Evolutionary conservation across 2,888 invertebrate species (phyloP).

Genomic region (Amblyjoppa proteus): DNA sequence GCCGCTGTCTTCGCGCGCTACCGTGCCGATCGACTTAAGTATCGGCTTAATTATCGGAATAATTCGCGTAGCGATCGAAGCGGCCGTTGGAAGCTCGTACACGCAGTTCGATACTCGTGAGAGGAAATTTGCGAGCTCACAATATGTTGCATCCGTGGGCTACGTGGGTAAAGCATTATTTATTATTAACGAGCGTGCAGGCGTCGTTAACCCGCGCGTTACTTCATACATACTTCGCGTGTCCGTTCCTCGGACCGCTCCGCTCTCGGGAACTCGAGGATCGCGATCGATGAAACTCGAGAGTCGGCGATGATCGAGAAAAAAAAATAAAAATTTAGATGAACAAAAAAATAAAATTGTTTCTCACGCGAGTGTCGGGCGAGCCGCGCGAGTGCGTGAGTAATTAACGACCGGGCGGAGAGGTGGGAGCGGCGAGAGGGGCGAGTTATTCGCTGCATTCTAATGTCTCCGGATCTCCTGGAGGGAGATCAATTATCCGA

Average conservation of each 20-base stretch:
- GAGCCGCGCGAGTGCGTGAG: slow-evolving; percentile 33
- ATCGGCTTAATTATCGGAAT: slow-evolving; percentile 46
- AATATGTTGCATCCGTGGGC: not conserved
- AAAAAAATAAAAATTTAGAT: not conserved
- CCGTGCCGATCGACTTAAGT: not conserved
- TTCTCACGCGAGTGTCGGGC: slow-evolving; percentile 63
- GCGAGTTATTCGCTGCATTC: not conserved
- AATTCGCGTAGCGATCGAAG: slow-evolving; percentile 24
- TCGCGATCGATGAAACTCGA: slow-evolving; percentile 54
- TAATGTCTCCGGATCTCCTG: slow-evolving; percentile 7
- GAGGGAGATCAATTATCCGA: slow-evolving; percentile 43
- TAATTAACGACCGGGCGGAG: slow-evolving; percentile 31
- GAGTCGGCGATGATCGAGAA: not conserved
- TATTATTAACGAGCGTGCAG: slow-evolving; percentile 49
- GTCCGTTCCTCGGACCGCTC: not conserved
- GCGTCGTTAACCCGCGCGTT: slow-evolving; percentile 19
- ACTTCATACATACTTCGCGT: slow-evolving; percentile 4
- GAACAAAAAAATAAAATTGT: slow-evolving; percentile 35
- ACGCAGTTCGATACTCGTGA: slow-evolving; percentile 28
- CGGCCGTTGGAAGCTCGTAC: slow-evolving; percentile 22
- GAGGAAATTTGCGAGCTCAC: not conserved
- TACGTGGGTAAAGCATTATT: slow-evolving; percentile 30
- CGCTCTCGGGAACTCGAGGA: slow-evolving; percentile 14
- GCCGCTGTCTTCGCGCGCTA: slow-evolving; percentile 21
- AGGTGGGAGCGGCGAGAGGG: slow-evolving; percentile 39